Evolutionary conservation across 2,797 vertebrate species (phyloP), one percentile per base, ranked within the genome.

Genomic region (Manis crassicaudata): DNA sequence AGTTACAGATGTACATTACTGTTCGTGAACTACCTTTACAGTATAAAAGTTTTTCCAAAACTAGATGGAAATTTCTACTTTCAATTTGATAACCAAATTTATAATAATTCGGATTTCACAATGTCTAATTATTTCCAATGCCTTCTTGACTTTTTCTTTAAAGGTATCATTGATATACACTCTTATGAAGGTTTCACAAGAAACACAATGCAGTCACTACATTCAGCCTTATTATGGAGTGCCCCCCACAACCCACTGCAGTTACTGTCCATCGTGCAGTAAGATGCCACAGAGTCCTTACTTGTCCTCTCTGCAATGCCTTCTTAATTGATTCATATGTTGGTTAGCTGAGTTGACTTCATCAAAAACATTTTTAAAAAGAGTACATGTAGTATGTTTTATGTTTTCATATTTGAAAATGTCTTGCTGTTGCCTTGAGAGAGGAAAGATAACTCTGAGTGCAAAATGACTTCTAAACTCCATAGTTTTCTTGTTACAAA

Each of bases 381-480:
- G 50, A 52, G 8, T 52, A 43, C 11, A 18, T 67, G 20, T 35
- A 18, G 14, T 67, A 58, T 20, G 40, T 81, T 85, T 77, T 46
- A 0, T 32, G 1, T 67, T 92, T 88, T 86, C 20, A 10, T 52
- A 92, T 81, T 54, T 88, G 20, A 94, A 92, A 77, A 65, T 87
- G 23, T 58, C 60, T 92, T 92, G 72, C 62, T 81, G 65, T 70
- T 88, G 68, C 16, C 25, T 93, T 86, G 62, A 67, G 25, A 76
- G 68, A 68, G 20, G 27, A 90, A 90, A 90, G 81, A 87, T 37
- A 90, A 82, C 14, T 81, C 46, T 54, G 76, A 93, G 17, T 50
- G 89, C 27, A 79, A 80, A 80, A 65, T 17, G 4, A 76, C 52
- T 92, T 89, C 46, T 72, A 86, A 87, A 52, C 32, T 43, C 35